Evolutionary conservation across 2,888 invertebrate genomes (phyloP).

Genomic region (Coleophora deauratella): DNA sequence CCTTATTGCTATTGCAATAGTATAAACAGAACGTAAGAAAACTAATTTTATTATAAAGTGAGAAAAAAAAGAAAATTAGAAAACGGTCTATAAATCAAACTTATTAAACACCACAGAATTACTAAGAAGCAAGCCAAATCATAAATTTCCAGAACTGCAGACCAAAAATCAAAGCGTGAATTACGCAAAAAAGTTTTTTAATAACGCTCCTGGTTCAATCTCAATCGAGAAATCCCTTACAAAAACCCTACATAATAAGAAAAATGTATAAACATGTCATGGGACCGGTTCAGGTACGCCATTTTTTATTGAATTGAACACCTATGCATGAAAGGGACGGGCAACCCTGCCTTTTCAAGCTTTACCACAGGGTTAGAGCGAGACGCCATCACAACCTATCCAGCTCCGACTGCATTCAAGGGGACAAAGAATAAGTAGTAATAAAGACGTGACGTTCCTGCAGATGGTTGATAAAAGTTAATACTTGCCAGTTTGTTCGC

Average conservation of each 20-base stretch:
- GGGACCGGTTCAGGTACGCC: constrained; percentile 70
- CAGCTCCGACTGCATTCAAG: constrained; percentile 50
- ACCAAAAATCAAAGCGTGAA: constrained; percentile 47
- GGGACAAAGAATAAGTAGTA: constrained; percentile 70
- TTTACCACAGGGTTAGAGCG: constrained; percentile 35
- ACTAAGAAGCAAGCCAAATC: constrained; percentile 20
- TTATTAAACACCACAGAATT: too few relatives aligned
- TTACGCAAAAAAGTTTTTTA: constrained; percentile 66
- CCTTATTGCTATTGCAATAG: too few relatives aligned
- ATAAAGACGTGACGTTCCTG: constrained; percentile 71
- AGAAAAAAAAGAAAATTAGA: too few relatives aligned
- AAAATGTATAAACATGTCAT: constrained; percentile 69
- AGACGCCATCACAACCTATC: constrained; percentile 34
- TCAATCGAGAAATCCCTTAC: constrained; percentile 65
- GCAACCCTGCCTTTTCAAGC: constrained; percentile 42
- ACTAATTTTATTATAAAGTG: too few relatives aligned
- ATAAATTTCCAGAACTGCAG: constrained; percentile 40
- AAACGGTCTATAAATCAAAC: too few relatives aligned
- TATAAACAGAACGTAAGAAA: too few relatives aligned
- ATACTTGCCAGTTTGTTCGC: constrained; percentile 64
- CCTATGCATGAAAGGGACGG: constrained; percentile 59
- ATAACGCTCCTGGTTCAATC: constrained; percentile 64
- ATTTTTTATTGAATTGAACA: constrained; percentile 70
- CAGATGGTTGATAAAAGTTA: constrained; percentile 71
- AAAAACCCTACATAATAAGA: constrained; percentile 60